Conservation (phyloP, 2,888 invertebrate genomes). For the Nomada ferruginata region DNA sequence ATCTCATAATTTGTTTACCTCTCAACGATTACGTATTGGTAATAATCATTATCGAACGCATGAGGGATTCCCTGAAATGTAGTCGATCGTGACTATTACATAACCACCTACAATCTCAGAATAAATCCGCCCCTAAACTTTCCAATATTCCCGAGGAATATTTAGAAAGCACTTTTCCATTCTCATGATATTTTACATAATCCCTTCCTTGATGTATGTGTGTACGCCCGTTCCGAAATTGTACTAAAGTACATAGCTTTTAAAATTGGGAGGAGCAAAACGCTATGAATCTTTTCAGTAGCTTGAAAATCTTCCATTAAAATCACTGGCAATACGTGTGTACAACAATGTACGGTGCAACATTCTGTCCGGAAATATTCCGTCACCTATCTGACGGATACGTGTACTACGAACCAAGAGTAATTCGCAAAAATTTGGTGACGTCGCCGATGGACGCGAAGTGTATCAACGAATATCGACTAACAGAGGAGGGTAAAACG, state of each 20-base stretch:
- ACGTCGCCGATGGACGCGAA: neutral
- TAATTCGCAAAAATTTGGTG: slow-evolving; percentile 20
- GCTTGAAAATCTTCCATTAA: neutral
- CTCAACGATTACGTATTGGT: too few species aligned
- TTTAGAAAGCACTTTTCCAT: slow-evolving; percentile 6
- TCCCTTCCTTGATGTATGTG: neutral
- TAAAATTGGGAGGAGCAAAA: slow-evolving; percentile 6
- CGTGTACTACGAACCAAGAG: neutral
- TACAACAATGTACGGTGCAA: neutral
- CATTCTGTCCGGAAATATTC: neutral
- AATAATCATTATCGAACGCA: neutral
- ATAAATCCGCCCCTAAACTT: neutral
- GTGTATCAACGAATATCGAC: slow-evolving; percentile 36
- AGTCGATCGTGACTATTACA: too few species aligned
- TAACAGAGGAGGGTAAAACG: slow-evolving; percentile 14
- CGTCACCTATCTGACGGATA: neutral
- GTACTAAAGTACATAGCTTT: neutral
- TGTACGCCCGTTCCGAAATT: neutral
- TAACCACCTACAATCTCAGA: too few species aligned
- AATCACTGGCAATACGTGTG: neutral
- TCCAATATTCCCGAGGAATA: neutral
- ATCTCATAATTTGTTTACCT: neutral
- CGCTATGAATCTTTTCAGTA: neutral
- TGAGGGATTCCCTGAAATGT: too few species aligned
- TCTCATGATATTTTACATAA: slow-evolving; percentile 3